Percentiles rank a stretch among this genome's conserved stretches.
These are phyloP conservation scores for Microcebus jonahi DNA, from an alignment of 2,113 vertebrate genomes.

Conservation along the genomic window DNA sequence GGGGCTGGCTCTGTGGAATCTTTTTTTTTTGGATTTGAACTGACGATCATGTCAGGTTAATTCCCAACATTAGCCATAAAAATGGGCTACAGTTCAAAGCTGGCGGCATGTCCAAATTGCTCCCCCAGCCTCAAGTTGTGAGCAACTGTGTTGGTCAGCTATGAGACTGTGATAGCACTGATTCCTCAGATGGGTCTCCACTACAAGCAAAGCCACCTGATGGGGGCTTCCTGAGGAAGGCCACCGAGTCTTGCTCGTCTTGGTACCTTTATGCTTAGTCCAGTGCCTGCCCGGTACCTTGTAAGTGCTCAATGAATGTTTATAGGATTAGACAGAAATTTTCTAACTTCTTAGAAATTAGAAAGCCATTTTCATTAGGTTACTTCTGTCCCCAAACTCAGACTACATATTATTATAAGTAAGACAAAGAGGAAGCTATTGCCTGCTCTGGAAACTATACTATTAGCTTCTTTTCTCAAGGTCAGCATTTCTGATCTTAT, in stretches of 20 bases:
- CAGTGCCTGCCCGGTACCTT: neutral
- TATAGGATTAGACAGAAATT: neutral
- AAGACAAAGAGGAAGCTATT: neutral
- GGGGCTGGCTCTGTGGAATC: neutral
- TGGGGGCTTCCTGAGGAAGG: neutral
- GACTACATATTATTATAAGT: neutral
- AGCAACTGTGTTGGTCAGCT: neutral
- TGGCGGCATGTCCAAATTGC: neutral
- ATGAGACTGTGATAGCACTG: neutral
- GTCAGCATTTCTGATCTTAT: neutral
- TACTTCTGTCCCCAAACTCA: neutral
- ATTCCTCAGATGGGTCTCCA: neutral
- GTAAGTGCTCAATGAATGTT: neutral
- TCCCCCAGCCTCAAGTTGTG: neutral
- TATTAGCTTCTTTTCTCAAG: slow-evolving; percentile 10
- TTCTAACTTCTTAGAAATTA: neutral
- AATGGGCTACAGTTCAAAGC: neutral
- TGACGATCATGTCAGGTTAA: neutral
- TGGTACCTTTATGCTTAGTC: neutral
- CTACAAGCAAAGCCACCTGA: neutral
- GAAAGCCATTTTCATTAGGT: neutral
- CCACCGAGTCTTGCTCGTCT: neutral
- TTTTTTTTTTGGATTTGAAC: neutral
- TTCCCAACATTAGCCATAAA: neutral
- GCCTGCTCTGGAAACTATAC: neutral